Conservation (phyloP, 1,140 invertebrate species). For the Penaeus indicus region DNA sequence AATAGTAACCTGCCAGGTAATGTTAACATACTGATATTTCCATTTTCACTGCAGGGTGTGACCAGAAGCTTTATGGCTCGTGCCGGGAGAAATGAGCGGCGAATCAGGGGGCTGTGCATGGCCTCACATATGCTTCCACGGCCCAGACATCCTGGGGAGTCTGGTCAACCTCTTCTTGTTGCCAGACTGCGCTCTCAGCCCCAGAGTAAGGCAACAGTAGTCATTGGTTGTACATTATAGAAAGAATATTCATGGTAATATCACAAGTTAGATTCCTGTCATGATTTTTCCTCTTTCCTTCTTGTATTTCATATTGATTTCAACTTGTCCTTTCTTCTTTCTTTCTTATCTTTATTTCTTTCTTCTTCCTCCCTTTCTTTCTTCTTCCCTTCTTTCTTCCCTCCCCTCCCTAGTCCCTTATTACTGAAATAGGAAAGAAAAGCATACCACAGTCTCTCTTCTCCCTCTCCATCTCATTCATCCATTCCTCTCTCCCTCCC, state of each 20-base stretch:
- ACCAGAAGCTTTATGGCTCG: conserved; percentile 79
- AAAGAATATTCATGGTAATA: neutral
- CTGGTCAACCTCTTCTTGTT: conserved; percentile 82
- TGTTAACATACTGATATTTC: neutral
- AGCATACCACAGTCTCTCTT: neutral
- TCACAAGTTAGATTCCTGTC: neutral
- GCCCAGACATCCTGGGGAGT: conserved; percentile 73
- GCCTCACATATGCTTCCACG: conserved; percentile 73
- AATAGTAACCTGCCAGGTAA: no score
- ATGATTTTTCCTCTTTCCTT: neutral
- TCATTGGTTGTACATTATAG: conserved; percentile 6
- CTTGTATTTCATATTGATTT: neutral
- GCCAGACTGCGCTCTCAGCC: conserved; percentile 74
- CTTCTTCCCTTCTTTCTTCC: neutral
- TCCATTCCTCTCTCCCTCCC: neutral
- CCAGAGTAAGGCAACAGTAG: conserved; percentile 73
- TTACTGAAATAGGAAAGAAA: neutral
- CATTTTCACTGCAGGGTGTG: conserved; percentile 72
- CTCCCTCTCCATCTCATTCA: neutral
- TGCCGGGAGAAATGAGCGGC: conserved; percentile 69
- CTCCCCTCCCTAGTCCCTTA: neutral
- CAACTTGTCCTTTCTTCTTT: neutral
- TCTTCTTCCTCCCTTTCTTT: neutral
- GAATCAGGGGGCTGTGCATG: conserved; percentile 73
- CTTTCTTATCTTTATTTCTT: neutral